These are phyloP conservation scores for Australoheros scitulus DNA, from an alignment of 2,113 vertebrate species.

Conservation along the genomic window DNA sequence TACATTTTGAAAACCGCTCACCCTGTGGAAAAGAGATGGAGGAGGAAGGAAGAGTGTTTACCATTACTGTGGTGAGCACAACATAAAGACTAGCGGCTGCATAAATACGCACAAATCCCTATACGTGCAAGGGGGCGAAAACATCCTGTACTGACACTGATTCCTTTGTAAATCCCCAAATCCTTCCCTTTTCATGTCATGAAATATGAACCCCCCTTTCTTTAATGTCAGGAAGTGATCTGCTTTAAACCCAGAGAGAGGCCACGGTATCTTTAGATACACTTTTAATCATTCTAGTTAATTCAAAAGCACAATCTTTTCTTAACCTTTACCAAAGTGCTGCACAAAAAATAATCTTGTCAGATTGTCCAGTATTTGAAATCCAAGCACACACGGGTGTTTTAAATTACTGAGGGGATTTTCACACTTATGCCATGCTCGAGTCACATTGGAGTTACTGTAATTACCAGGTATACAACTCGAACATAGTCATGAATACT, in stretches of 20 bases:
- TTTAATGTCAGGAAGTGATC: neutral
- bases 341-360: neutral
- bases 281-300: neutral
- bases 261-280: neutral
- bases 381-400: neutral
- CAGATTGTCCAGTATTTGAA: neutral
- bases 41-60: slow-evolving; percentile 43
- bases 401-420: neutral
- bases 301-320: neutral
- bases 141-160: neutral
- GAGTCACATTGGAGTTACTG: neutral
- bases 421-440: neutral
- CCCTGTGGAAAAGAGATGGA: slow-evolving; percentile 50
- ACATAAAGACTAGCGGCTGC: slow-evolving; percentile 20
- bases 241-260: neutral
- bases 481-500: neutral
- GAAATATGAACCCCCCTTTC: neutral
- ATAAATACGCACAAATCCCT: slow-evolving; percentile 30
- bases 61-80: slow-evolving; percentile 31
- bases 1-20: slow-evolving; percentile 63
- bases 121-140: neutral
- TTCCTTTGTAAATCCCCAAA: neutral
- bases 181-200: neutral
- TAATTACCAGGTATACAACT: neutral
- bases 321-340: neutral